These are phyloP conservation scores for Oscheius sp. DNA, from an alignment of 2,888 invertebrate species.

Conservation along the genomic window DNA sequence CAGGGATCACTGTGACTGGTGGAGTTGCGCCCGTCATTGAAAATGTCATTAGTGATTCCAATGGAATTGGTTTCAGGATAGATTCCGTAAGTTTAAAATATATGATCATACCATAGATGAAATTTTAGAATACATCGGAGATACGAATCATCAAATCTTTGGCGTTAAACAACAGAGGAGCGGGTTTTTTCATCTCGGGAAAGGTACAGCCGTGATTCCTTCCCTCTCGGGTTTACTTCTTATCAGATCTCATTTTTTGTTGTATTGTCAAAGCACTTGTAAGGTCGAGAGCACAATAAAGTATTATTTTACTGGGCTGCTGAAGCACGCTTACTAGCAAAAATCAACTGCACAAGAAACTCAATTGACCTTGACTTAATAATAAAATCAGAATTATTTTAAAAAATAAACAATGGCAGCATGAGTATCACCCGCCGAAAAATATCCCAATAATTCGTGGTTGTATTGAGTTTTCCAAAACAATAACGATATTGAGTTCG, in stretches of 20 bases:
- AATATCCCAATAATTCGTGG: not conserved
- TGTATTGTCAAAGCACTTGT: slow-evolving; percentile 26
- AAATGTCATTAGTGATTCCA: slow-evolving; percentile 37
- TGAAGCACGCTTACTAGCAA: not conserved
- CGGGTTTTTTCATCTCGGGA: slow-evolving; percentile 31
- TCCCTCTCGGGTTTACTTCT: slow-evolving; percentile 21
- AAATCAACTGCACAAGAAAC: slow-evolving; percentile 8
- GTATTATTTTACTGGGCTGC: slow-evolving; percentile 4
- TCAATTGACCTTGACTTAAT: too few species aligned
- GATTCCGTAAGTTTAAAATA: slow-evolving; percentile 10
- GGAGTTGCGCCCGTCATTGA: slow-evolving; percentile 34
- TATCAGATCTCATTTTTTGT: slow-evolving; percentile 28
- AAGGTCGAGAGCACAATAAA: slow-evolving; percentile 17
- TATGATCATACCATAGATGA: not conserved
- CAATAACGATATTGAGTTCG: not conserved
- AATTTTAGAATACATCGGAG: slow-evolving; percentile 24
- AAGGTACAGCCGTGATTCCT: slow-evolving; percentile 28
- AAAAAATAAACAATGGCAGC: not conserved
- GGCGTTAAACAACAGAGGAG: slow-evolving; percentile 27
- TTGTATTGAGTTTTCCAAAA: not conserved
- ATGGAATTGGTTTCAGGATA: slow-evolving; percentile 38
- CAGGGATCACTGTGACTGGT: slow-evolving; percentile 30
- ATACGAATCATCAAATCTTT: slow-evolving; percentile 21
- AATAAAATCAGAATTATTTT: not conserved
- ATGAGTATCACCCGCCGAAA: not conserved